Percentiles rank a stretch among this genome's conserved stretches.
These are phyloP conservation scores for Panthera uncia DNA, from an alignment of 2,113 vertebrate species.

Conservation along the genomic window DNA sequence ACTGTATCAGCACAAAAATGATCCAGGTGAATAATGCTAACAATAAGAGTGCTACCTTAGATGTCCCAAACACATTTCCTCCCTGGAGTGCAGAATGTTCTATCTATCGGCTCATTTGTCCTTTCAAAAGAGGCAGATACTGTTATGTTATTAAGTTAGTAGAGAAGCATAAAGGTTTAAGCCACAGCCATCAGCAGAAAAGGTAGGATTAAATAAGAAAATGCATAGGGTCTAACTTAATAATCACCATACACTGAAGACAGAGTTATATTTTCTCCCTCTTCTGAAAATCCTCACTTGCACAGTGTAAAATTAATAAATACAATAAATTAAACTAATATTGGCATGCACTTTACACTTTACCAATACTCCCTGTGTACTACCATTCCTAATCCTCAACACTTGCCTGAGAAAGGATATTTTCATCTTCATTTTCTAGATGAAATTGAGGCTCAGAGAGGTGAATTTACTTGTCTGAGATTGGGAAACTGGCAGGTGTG, in stretches of 20 bases:
- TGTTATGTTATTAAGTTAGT: neutral
- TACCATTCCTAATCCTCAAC: neutral
- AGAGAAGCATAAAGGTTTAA: slow-evolving; percentile 5
- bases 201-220: neutral
- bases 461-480: neutral
- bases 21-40: slow-evolving; percentile 77
- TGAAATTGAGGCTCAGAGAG: neutral
- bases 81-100: neutral
- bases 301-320: neutral
- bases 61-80: neutral
- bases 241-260: neutral
- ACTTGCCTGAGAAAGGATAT: neutral
- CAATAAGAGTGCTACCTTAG: slow-evolving; percentile 45
- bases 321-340: neutral
- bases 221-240: neutral
- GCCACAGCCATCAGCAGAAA: slow-evolving; percentile 9
- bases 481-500: neutral
- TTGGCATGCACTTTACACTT: neutral
- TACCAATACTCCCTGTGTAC: neutral
- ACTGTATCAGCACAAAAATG: slow-evolving; percentile 81
- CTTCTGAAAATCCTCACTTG: neutral
- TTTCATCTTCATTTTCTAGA: slow-evolving; percentile 11
- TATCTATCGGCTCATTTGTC: slow-evolving; percentile 31
- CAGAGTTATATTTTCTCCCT: neutral
- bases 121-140: slow-evolving; percentile 36